Percentiles rank a stretch among this genome's conserved stretches.
Evolutionary conservation across 2,888 invertebrate genomes (phyloP).

Genomic region (Stenurella melanura): DNA sequence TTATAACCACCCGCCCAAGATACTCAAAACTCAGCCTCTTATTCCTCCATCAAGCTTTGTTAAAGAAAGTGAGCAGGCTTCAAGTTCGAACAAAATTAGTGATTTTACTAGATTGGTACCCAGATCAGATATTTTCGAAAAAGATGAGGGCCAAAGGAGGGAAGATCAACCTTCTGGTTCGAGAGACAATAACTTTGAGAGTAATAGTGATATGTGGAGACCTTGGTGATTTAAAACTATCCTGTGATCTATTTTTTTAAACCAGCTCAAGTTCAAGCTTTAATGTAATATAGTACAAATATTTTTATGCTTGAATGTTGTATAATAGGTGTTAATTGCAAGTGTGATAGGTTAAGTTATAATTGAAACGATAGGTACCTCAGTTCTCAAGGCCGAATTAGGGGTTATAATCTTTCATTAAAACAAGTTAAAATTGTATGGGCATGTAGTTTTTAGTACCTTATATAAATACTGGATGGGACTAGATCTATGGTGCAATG

Average conservation of each 20-base stretch:
- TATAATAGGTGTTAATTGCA: conserved; percentile 21
- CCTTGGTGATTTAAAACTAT: conserved; percentile 68
- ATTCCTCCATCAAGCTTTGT: conserved; percentile 39
- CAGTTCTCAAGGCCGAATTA: too few species aligned
- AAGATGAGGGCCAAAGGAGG: conserved; percentile 23
- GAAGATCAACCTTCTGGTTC: conserved; percentile 40
- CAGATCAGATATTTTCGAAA: conserved; percentile 17
- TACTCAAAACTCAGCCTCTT: conserved; percentile 56
- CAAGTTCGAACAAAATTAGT: conserved; percentile 31
- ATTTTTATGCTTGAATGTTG: conserved; percentile 38
- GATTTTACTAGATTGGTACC: conserved; percentile 45
- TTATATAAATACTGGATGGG: too few species aligned
- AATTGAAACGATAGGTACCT: conserved; percentile 2
- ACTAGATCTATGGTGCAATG: too few species aligned
- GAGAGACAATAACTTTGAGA: conserved; percentile 54
- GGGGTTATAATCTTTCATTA: too few species aligned
- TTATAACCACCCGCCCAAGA: conserved; percentile 57
- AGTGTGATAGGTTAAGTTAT: conserved; percentile 38
- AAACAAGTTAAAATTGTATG: too few species aligned
- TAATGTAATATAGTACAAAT: conserved; percentile 55
- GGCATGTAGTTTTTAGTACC: too few species aligned
- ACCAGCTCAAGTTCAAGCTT: conserved; percentile 56
- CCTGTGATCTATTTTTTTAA: conserved; percentile 47
- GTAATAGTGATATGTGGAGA: conserved; percentile 71
- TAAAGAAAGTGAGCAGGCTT: conserved; percentile 23